phyloP scores from a whole-genome alignment of 2,113 vertebrate genomes.

The Deroptyus accipitrinus region DNA sequence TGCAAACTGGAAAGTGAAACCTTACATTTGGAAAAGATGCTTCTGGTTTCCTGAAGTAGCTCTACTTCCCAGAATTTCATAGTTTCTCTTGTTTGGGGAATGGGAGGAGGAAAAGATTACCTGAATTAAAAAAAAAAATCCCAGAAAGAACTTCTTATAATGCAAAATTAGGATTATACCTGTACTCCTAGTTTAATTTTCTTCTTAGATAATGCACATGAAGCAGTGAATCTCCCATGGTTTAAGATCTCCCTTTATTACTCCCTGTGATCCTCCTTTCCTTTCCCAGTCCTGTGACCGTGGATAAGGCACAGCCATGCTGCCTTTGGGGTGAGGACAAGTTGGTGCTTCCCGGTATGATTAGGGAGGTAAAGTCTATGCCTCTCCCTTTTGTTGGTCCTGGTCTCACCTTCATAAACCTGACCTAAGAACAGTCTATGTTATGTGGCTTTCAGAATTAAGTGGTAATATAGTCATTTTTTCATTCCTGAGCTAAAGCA shows the following conservation, averaged over 20 bases:
- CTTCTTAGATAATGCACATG: not conserved
- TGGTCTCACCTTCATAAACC: not conserved
- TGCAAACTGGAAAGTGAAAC: not conserved
- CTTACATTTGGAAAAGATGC: not conserved
- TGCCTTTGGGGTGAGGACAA: not conserved
- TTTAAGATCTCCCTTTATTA: not conserved
- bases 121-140: not conserved
- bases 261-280: not conserved
- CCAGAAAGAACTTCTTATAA: not conserved
- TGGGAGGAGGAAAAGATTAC: not conserved
- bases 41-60: not conserved
- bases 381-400: not conserved
- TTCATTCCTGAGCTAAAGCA: not conserved
- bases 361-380: not conserved
- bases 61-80: not conserved
- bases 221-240: not conserved
- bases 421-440: not conserved
- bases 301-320: not conserved
- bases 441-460: not conserved
- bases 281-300: not conserved
- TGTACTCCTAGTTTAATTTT: not conserved
- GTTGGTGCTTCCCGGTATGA: rapidly evolving
- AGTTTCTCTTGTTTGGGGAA: not conserved
- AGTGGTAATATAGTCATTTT: not conserved
- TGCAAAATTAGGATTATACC: not conserved